Evolutionary conservation across 1,140 invertebrate species (phyloP), one percentile per base, ranked within the genome.

Genomic region (Babylonia areolata): DNA sequence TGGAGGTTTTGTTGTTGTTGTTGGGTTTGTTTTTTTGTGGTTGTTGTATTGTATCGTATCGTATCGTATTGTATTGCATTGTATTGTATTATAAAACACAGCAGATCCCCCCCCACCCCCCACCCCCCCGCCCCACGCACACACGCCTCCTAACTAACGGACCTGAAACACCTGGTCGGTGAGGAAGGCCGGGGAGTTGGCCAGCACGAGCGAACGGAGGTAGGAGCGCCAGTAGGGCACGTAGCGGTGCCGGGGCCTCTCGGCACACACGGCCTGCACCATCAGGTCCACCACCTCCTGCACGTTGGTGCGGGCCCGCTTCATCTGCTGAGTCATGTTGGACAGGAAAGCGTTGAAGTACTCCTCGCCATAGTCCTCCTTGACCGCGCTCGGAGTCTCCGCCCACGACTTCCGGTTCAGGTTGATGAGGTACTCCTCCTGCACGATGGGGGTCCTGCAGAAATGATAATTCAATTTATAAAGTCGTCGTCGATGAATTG

Each of bases 111-210:
- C 20, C 40, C 0, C 35, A 78, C 15, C 15, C 15, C n/a, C 15
- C 12, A 23, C 11, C 23, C 3, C 35, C 3, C 37, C 15, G 12
- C 17, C 35, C 15, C 75, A 0, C 35, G 5, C 33, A 78, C 40
- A 78, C 75, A 23, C 35, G 6, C n/a, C 6, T 28, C 37, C 40
- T 51, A 17, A 51, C 33, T 28, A 5, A n/a, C 77, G n/a, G 35
- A 81, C 58, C 58, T 54, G 80, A 71, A 93, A 93, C 28, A 92
- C 80, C 78, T 86, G 90, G 87, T 93, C 92, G 1, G 89, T 90
- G 23, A 91, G n/a, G 23, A 31, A 97, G 95, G 17, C 96, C 95
- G 92, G 91, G 23, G 92, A 86, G n/a, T 89, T 88, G 69, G 86
- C 86, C 42, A 93, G 87, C 37, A 93, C 86, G 11, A 89, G 85